phyloP scores from a whole-genome alignment of 2,888 invertebrate genomes.

The Fragum sueziense region DNA sequence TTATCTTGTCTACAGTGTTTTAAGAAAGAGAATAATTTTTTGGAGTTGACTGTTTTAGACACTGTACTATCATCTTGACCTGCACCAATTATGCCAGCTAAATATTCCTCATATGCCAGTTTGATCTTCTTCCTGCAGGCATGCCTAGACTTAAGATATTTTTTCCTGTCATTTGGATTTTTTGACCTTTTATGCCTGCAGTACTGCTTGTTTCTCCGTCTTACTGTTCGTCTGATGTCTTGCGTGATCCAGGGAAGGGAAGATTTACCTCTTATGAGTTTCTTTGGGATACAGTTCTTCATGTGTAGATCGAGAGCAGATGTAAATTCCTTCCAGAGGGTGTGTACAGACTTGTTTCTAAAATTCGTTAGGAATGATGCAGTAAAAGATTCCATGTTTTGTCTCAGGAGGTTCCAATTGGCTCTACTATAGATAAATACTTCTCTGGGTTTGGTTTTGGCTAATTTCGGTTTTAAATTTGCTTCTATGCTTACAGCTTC shows the following conservation, averaged over 20 bases:
- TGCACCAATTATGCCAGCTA: constrained; percentile 10
- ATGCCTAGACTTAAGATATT: not conserved
- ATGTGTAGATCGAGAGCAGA: not conserved
- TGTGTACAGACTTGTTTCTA: not conserved
- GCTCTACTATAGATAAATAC: not conserved
- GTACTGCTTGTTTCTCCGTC: not conserved
- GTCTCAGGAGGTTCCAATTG: not conserved
- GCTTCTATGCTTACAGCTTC: too few species aligned
- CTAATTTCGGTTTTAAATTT: not conserved
- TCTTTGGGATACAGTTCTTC: not conserved
- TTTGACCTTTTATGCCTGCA: not conserved
- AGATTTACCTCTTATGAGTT: constrained; percentile 1
- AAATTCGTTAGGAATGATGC: not conserved
- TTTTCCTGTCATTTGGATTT: not conserved
- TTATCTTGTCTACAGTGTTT: constrained; percentile 8
- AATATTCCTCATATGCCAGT: not conserved
- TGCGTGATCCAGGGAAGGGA: constrained; percentile 8
- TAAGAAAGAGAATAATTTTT: not conserved
- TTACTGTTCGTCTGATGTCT: too few species aligned
- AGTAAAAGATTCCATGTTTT: not conserved
- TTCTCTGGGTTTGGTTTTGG: not conserved
- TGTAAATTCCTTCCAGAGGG: not conserved
- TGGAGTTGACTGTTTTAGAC: not conserved
- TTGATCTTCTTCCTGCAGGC: not conserved
- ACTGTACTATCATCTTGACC: not conserved